Conservation (phyloP, 2,888 invertebrate species). For the Arrhopalites spinosus region DNA sequence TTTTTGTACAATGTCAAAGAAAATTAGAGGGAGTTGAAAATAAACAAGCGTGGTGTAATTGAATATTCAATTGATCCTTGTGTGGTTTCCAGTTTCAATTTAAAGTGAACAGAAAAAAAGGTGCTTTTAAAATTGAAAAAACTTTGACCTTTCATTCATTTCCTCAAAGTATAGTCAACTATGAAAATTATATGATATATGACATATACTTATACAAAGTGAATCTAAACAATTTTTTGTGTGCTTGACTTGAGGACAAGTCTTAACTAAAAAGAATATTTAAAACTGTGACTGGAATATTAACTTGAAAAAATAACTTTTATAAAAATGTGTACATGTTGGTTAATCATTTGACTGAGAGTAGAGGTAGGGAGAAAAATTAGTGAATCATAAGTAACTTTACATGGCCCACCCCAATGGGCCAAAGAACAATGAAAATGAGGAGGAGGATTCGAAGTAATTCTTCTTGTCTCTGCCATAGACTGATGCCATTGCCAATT, state of each 20-base stretch:
- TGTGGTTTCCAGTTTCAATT: neutral
- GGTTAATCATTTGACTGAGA: too few species aligned
- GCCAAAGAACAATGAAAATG: slow-evolving; percentile 7
- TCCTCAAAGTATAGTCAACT: neutral
- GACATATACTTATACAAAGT: too few species aligned
- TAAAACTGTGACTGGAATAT: too few species aligned
- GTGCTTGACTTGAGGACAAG: too few species aligned
- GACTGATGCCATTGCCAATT: too few species aligned
- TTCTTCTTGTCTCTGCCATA: neutral
- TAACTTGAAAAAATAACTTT: too few species aligned
- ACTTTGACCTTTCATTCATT: neutral
- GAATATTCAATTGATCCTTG: neutral
- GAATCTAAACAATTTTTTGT: too few species aligned
- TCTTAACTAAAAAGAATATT: too few species aligned
- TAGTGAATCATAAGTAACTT: neutral
- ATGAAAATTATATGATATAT: too few species aligned
- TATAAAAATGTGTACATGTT: too few species aligned
- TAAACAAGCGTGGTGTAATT: neutral
- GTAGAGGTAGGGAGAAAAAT: neutral
- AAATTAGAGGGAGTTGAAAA: neutral
- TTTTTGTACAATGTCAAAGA: slow-evolving; percentile 13
- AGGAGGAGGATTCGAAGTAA: neutral
- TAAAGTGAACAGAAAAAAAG: neutral
- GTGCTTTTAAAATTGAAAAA: neutral
- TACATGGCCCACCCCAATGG: slow-evolving; percentile 21